These are phyloP conservation scores for Ips nitidus DNA, from an alignment of 1,140 invertebrate genomes.

Conservation along the genomic window DNA sequence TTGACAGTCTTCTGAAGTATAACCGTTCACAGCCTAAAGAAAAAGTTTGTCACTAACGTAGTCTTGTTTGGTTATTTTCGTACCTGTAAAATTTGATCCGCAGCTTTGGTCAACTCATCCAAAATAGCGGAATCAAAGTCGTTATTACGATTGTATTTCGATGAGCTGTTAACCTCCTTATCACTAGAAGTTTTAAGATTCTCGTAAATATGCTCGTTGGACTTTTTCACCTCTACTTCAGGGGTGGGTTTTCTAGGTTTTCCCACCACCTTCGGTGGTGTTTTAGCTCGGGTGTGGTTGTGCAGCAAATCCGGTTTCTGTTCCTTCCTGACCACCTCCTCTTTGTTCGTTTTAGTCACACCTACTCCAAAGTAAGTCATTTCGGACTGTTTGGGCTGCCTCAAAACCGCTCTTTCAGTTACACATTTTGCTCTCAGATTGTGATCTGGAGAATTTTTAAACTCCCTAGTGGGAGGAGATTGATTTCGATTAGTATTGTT, in stretches of 20 bases:
- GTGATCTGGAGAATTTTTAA: slow-evolving; percentile 33
- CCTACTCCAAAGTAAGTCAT: slow-evolving; percentile 50
- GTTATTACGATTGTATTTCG: slow-evolving; percentile 24
- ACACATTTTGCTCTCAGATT: slow-evolving; percentile 33
- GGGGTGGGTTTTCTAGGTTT: slow-evolving; percentile 28
- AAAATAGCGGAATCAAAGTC: slow-evolving; percentile 53
- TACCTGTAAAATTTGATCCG: slow-evolving; percentile 55
- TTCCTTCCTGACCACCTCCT: slow-evolving; percentile 43
- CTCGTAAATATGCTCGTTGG: slow-evolving; percentile 46
- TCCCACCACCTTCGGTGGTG: slow-evolving; percentile 20
- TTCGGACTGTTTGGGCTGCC: slow-evolving; percentile 50
- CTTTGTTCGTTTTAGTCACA: slow-evolving; percentile 34
- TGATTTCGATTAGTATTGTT: slow-evolving; percentile 14
- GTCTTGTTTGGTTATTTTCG: neutral
- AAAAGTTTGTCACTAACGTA: neutral
- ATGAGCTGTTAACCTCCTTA: no score
- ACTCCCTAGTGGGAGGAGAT: slow-evolving; percentile 29
- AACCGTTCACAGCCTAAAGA: slow-evolving; percentile 49
- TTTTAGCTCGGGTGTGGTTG: slow-evolving; percentile 37
- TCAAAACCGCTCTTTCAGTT: slow-evolving; percentile 43
- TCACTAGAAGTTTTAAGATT: slow-evolving; percentile 38
- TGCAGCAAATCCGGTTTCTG: slow-evolving; percentile 48
- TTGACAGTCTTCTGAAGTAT: slow-evolving; percentile 54
- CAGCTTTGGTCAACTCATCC: slow-evolving; percentile 57
- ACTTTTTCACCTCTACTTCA: slow-evolving; percentile 2